Percentiles rank a stretch among this genome's conserved stretches.
These are phyloP conservation scores for Eupithecia dodoneata DNA, from an alignment of 2,888 invertebrate species.

Conservation along the genomic window DNA sequence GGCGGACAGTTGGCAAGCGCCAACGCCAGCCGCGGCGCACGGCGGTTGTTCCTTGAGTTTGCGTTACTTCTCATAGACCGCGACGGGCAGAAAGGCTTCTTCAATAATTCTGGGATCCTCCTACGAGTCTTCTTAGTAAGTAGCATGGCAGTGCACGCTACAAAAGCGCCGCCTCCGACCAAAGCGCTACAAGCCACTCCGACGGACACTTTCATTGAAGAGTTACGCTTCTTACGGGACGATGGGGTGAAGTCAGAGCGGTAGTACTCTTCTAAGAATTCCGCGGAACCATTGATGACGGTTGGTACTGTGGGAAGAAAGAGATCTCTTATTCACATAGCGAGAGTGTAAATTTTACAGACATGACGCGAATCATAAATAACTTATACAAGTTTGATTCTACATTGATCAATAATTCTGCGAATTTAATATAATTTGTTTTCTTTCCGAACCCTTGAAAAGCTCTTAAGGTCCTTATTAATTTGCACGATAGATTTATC, in stretches of 20 bases:
- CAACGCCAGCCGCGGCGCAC: conserved; percentile 74
- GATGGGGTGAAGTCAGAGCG: conserved; percentile 74
- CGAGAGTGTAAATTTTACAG: neutral
- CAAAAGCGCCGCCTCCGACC: conserved; percentile 83
- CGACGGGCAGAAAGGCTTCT: conserved; percentile 79
- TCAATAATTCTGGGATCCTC: conserved; percentile 73
- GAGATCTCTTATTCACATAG: neutral
- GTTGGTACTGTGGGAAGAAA: conserved; percentile 73
- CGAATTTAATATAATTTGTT: neutral
- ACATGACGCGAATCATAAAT: neutral
- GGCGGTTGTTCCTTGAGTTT: conserved; percentile 73
- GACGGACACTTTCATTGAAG: conserved; percentile 80
- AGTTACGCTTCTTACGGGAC: conserved; percentile 73
- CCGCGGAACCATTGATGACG: conserved; percentile 84
- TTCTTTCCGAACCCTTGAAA: neutral
- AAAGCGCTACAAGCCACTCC: conserved; percentile 74
- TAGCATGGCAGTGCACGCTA: conserved; percentile 86
- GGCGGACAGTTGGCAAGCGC: conserved; percentile 78
- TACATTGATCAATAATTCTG: neutral
- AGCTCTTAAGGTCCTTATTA: neutral
- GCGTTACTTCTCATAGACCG: conserved; percentile 60
- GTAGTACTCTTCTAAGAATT: conserved; percentile 86
- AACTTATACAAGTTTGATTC: neutral
- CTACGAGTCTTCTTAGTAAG: conserved; percentile 81
- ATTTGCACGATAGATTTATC: neutral